Base-by-base conservation (phyloP, 2,113 vertebrate species). In the Xenopus borealis region DNA sequence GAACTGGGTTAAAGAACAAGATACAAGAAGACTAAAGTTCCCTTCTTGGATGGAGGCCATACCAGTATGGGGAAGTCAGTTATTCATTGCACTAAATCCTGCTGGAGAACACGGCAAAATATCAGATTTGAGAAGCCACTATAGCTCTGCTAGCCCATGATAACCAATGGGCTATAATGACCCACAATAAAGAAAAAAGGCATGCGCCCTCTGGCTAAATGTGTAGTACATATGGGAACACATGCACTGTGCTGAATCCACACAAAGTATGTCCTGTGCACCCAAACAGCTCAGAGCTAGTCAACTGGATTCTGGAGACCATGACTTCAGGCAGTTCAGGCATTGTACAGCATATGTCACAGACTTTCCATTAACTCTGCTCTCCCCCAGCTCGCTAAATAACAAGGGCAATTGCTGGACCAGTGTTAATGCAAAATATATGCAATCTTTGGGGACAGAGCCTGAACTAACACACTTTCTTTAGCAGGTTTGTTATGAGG, bases 161-260 rank as follows among this genome's bases (percentile, higher is more conserved):
- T 18, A 58, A 33, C 68, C 30, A 47, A 20, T 2, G 61, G 45
- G n/a, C n/a, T n/a, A 59, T 45, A 58, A 66, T 75, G 33, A 20
- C 30, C 12, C 66, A 27, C n/a, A 27, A 27, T 27, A 27, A 27
- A 27, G 3, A 47, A 58, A 66, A 65, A 13, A 66, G 17, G 66
- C 63, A 18, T n/a, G 47, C 50, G 27, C 47, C 46, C 67, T 40
- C 53, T 64, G 58, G 45, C 30, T 46, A 68, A 64, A 70, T 77
- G 47, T 64, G 64, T 64, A 70, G 27, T 33, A 66, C n/a, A 19
- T 55, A 64, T 47, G 53, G 46, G 59, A 70, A 77, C 67, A 77
- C 57, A 64, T 62, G 61, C 73, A 68, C 74, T 77, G 74, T 68
- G 23, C 57, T 66, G 23, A 58, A 65, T 72, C 33, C 62, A 66